Evolutionary conservation across 2,113 vertebrate species (phyloP).

Genomic region (Phalacrocorax pelagicus): DNA sequence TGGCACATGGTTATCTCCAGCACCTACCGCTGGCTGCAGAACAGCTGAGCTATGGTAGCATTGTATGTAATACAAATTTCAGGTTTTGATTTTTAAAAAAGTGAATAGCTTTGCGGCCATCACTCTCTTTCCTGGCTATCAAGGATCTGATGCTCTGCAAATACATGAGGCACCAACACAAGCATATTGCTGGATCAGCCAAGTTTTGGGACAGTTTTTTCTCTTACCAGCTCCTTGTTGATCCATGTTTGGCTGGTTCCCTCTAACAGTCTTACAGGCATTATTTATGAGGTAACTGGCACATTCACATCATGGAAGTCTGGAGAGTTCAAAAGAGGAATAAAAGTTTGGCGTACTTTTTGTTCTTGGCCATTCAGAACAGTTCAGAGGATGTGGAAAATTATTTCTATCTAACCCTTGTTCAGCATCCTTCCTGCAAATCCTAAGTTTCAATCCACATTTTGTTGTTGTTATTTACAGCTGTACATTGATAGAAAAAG

Average conservation of each 20-base stretch:
- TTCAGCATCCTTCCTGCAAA: background rate
- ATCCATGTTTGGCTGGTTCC: background rate
- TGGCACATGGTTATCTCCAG: background rate
- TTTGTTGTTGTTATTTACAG: constrained; percentile 27
- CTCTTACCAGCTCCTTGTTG: background rate
- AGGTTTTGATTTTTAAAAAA: background rate
- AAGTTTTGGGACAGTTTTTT: background rate
- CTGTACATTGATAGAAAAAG: background rate
- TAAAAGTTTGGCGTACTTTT: background rate
- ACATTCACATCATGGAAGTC: background rate
- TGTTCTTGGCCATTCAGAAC: background rate
- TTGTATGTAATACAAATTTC: background rate
- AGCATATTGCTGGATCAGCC: background rate
- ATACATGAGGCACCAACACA: background rate
- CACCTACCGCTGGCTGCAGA: background rate
- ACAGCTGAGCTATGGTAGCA: background rate
- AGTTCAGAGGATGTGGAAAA: background rate
- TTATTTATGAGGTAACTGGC: background rate
- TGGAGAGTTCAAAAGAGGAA: background rate
- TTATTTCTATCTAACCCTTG: constrained; percentile 8
- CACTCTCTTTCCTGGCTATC: background rate
- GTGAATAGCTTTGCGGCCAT: background rate
- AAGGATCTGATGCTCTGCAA: background rate
- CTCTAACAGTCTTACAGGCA: background rate
- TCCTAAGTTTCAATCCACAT: constrained; percentile 3